Base-by-base conservation (phyloP, 2,113 vertebrate species). In the Ellobius talpinus region DNA sequence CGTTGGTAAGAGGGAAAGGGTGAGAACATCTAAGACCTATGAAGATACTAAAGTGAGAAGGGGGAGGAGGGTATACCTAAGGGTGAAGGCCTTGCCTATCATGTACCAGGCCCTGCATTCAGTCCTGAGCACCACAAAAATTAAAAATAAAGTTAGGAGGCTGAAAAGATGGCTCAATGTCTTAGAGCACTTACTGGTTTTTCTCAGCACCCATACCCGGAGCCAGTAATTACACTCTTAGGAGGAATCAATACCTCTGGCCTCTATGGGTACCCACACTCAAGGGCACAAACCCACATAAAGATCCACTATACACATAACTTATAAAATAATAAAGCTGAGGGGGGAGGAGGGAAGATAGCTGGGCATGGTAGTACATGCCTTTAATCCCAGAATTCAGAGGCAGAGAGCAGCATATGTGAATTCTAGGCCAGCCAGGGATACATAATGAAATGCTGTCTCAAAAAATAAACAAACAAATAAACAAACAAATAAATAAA, bases 41-140 rank as follows among this genome's bases (percentile, higher is more conserved):
- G 23, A 78, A 76, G 31, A 79, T 58, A 77, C 66, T 93, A 88
- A 94, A 97, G 55, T 45, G 61, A 89, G 31, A 87, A 91, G 7
- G 89, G 8, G 42, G 31, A 33, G 47, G 4, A 77, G 7, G 33
- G 12, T 39, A 3, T 13, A 58, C 10, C 65, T 42, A 50, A 91
- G 23, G 50, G 4, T 78, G 19, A 52, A 55, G 50, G 19, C 9
- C 31, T 81, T 55, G 33, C 50, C 50, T 52, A 81, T 21, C 17
- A 58, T 36, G 33, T 21, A 31, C 17, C 78, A 81, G 78, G 50
- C 33, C 50, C 33, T 81, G 33, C 31, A 52, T 55, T 58, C 50
- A 58, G 47, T 81, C 33, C 78, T 19, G 50, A 81, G 50, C 50
- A 81, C 33, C 78, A 81, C 31, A 55, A 81, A 81, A 81, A 58